Evolutionary conservation across 2,797 vertebrate species (phyloP), one percentile per base, ranked within the genome.

Genomic region (Synaphobranchus kaupii): DNA sequence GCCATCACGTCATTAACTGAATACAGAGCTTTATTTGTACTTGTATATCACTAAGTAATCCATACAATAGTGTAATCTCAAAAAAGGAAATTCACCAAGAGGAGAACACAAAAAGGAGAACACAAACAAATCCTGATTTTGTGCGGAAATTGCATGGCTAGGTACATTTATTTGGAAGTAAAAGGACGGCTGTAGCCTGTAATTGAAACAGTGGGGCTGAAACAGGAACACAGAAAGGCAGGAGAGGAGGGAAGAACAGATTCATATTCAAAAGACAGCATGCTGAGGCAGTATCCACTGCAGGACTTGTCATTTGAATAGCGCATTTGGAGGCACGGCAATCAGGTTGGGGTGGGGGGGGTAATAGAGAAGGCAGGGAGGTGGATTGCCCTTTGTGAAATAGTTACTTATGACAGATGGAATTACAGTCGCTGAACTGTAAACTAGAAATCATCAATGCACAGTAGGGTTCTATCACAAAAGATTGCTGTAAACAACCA

Each of bases 251-350:
- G 0, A 66, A 84, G 83, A 85, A 50, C 34, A n/a, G 73, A 85
- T 88, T 89, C 80, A 82, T 86, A 86, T 88, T 88, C 71, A 50
- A 73, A 3, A 20, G 44, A 58, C 39, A 84, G 44, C 66, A 84
- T 60, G 68, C 80, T 84, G 4, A 3, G 20, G 47, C 84, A 80
- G 83, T 80, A 73, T 47, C 50, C 63, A 22, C n/a, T 0, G 47
- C 39, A 54, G 44, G 86, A 31, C 86, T 5, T 88, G 68, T 87
- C 76, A 48, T 48, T 87, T 89, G 86, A 89, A 84, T 89, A 85
- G 82, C 5, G 66, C 83, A 82, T 86, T 86, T 86, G 54, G 88
- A 78, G 48, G 63, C 48, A 85, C 68, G 88, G 84, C 66, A 87
- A 86, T 28, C 31, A 60, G 84, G 73, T 56, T 76, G 58, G 84